Conservation (phyloP, 2,797 vertebrate species). For the Oryzias dopingdopingensis region DNA sequence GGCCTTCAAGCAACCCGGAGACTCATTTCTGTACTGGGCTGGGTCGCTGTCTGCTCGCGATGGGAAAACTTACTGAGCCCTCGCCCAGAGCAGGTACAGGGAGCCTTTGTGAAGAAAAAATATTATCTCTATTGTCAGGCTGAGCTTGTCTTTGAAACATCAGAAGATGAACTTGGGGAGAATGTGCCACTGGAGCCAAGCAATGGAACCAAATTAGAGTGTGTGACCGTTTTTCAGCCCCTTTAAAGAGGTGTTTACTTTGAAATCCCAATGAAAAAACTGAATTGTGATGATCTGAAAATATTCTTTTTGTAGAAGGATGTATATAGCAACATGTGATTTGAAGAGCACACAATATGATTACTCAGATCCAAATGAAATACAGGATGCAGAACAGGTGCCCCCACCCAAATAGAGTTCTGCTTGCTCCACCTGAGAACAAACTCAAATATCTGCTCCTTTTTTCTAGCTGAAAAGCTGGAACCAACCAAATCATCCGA, state of each 20-base stretch:
- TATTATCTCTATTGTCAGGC: conserved; percentile 73
- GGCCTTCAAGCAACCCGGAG: conserved; percentile 73
- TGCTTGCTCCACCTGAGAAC: too few relatives aligned
- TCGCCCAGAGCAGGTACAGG: conserved; percentile 70
- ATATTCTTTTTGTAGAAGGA: too few relatives aligned
- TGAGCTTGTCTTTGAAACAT: conserved; percentile 69
- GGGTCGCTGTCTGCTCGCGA: conserved; percentile 59
- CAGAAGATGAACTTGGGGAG: conserved; percentile 74
- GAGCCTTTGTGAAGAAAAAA: conserved; percentile 75
- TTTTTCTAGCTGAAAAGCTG: too few relatives aligned
- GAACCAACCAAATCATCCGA: too few relatives aligned
- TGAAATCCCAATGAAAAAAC: conserved; percentile 39
- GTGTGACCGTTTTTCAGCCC: conserved; percentile 49
- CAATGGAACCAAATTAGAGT: conserved; percentile 49
- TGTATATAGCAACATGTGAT: too few relatives aligned
- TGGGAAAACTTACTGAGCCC: conserved; percentile 70
- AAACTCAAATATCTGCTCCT: too few relatives aligned
- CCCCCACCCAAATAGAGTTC: neutral
- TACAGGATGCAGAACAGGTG: conserved; percentile 5
- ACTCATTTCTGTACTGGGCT: conserved; percentile 70
- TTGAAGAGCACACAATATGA: too few relatives aligned
- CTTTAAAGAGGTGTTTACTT: conserved; percentile 29
- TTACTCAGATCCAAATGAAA: too few relatives aligned
- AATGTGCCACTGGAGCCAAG: conserved; percentile 59
- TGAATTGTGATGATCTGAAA: conserved; percentile 8